Percentiles rank a stretch among this genome's conserved stretches.
Evolutionary conservation across 2,888 invertebrate species (phyloP).

Genomic region (Drosophila nigricruria): DNA sequence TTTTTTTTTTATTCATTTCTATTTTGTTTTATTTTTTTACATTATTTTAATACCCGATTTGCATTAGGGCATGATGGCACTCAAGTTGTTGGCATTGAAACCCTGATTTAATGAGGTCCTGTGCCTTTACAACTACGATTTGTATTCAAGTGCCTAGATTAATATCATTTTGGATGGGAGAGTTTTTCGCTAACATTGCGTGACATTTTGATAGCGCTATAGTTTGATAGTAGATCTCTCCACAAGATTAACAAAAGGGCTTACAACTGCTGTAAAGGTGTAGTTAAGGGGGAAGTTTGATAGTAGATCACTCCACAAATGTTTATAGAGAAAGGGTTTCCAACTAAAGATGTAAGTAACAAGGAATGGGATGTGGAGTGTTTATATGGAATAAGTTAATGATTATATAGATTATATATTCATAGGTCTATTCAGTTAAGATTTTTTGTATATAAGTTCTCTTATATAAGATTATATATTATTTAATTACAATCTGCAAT

Average conservation of each 20-base stretch:
- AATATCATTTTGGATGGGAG: constrained; percentile 40
- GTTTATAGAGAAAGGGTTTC: neutral
- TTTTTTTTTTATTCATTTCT: neutral
- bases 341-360: no score
- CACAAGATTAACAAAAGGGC: neutral
- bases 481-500: constrained; percentile 18
- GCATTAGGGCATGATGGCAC: constrained; percentile 44
- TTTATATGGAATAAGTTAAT: no score
- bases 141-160: constrained; percentile 51
- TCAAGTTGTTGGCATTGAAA: constrained; percentile 48
- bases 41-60: constrained; percentile 26
- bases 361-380: no score
- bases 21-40: neutral
- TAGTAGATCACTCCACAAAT: no score
- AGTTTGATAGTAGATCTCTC: constrained; percentile 62
- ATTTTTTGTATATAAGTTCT: no score
- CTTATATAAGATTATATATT: neutral
- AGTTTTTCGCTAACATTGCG: constrained; percentile 64
- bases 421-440: neutral
- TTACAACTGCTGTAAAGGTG: no score
- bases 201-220: constrained; percentile 40
- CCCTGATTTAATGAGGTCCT: constrained; percentile 56
- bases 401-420: no score
- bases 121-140: constrained; percentile 31
- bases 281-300: no score